A percentile compares a stretch with the other conserved stretches of the same genome.
These are phyloP conservation scores for Eupithecia subumbrata DNA, from an alignment of 2,888 invertebrate species.

Conservation along the genomic window DNA sequence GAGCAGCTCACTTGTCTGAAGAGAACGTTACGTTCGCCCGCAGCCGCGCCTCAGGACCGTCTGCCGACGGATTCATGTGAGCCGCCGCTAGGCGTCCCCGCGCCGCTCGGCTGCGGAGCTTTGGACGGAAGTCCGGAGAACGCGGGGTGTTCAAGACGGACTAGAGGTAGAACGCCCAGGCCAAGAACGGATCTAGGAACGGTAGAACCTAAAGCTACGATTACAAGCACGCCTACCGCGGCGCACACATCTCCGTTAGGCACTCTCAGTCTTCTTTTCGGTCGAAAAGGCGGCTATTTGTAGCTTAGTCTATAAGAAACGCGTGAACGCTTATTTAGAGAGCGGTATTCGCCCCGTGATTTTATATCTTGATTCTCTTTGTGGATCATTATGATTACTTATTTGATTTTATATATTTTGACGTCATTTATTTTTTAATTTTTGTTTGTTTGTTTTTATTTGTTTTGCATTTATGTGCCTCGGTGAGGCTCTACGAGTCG, in stretches of 20 bases:
- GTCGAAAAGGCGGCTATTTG: conserved; percentile 92
- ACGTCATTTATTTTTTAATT: conserved; percentile 56
- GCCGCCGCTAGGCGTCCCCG: conserved; percentile 83
- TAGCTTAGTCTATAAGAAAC: conserved; percentile 45
- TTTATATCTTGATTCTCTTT: conserved; percentile 44
- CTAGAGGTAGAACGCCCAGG: conserved; percentile 76
- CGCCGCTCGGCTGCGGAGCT: conserved; percentile 85
- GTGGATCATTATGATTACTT: conserved; percentile 28
- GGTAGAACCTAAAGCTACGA: conserved; percentile 47
- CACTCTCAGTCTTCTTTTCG: conserved; percentile 91
- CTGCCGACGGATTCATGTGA: conserved; percentile 60
- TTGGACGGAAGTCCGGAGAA: conserved; percentile 58
- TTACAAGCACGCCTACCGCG: conserved; percentile 46
- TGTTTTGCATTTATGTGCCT: conserved; percentile 72
- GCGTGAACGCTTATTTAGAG: conserved; percentile 19
- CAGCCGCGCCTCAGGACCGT: conserved; percentile 62
- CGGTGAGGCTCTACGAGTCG: conserved; percentile 35
- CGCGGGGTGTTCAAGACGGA: conserved; percentile 42
- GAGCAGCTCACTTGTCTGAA: conserved; percentile 90
- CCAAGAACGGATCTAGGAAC: conserved; percentile 64
- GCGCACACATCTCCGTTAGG: conserved; percentile 84
- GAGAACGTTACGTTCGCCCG: conserved; percentile 75
- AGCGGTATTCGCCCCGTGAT: conserved; percentile 36
- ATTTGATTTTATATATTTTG: conserved; percentile 50
- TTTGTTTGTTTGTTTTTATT: conserved; percentile 56